Evolutionary conservation across 2,888 invertebrate species (phyloP).

Genomic region (Eilema griseolum): DNA sequence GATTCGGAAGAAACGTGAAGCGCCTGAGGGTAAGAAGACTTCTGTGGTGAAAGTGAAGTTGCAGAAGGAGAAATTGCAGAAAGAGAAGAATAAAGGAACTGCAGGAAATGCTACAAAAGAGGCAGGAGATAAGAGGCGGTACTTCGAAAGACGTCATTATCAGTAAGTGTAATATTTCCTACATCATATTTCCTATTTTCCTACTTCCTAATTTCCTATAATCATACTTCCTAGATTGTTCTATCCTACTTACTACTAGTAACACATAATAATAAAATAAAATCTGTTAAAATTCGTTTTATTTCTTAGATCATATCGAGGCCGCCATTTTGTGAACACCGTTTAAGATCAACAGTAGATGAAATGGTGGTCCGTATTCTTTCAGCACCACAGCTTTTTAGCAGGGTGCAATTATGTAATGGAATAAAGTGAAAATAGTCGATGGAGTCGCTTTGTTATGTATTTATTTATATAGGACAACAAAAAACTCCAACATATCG

Average conservation of each 20-base stretch:
- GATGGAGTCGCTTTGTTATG: not conserved
- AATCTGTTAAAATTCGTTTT: not conserved
- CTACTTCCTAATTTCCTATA: not conserved
- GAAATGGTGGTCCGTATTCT: too few species aligned
- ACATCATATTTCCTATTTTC: not conserved
- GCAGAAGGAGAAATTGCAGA: constrained; percentile 9
- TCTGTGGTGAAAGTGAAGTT: constrained; percentile 11
- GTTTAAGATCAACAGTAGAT: too few species aligned
- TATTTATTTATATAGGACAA: not conserved
- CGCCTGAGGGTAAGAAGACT: constrained; percentile 1
- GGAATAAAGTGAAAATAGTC: too few species aligned
- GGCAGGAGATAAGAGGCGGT: constrained; percentile 14
- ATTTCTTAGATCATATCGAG: not conserved
- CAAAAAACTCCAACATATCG: not conserved
- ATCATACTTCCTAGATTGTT: not conserved
- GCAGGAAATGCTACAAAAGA: not conserved
- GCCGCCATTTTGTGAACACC: too few species aligned
- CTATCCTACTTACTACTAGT: not conserved
- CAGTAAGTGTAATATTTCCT: constrained; percentile 10
- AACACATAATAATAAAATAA: not conserved
- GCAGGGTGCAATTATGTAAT: too few species aligned
- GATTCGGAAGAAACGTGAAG: constrained; percentile 17
- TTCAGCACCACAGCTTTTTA: too few species aligned
- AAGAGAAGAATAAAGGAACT: not conserved
- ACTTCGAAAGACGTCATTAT: constrained; percentile 13